Conservation (phyloP, 2,113 vertebrate genomes). For the Odocoileus virginianus region DNA sequence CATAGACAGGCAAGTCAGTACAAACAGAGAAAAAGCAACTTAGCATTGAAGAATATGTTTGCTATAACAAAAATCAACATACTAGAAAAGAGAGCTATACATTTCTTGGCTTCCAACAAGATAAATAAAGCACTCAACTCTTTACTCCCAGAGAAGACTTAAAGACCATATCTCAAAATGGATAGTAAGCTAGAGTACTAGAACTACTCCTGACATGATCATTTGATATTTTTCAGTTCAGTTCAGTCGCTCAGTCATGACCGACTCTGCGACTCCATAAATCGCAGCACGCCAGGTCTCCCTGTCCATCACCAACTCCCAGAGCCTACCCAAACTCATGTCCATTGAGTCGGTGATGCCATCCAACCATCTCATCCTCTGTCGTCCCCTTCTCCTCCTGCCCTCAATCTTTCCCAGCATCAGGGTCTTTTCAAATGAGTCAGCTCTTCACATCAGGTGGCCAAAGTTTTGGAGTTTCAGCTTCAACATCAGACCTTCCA, state of each 20-base stretch:
- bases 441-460: background rate
- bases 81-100: background rate
- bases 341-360: background rate
- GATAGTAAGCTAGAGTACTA: background rate
- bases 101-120: background rate
- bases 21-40: background rate
- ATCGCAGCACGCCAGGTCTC: rapidly evolving
- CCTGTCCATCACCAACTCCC: background rate
- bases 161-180: background rate
- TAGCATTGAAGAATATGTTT: background rate
- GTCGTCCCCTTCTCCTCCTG: background rate
- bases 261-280: background rate
- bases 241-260: background rate
- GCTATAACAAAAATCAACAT: background rate
- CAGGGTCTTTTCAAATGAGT: background rate
- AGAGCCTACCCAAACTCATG: background rate
- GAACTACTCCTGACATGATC: background rate
- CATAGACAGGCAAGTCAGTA: background rate
- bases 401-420: background rate
- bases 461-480: background rate
- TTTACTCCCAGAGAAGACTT: background rate
- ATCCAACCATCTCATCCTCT: background rate
- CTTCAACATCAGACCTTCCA: background rate
- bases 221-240: background rate
- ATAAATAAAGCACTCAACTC: background rate